Conservation (phyloP, 2,113 vertebrate species). For the Turnix velox region DNA sequence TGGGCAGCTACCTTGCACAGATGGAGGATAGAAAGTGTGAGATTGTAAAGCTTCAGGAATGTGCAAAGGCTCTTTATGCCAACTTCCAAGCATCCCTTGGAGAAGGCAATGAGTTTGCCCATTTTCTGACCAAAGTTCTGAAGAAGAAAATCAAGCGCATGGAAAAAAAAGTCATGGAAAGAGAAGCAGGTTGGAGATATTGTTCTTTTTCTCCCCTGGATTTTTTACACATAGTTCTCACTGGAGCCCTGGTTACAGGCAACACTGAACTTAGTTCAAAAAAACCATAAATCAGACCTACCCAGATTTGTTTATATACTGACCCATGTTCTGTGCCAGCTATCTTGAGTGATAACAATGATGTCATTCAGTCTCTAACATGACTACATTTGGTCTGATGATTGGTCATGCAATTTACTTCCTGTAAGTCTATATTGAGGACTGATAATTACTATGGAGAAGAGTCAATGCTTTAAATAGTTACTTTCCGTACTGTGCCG, state of each 20-base stretch:
- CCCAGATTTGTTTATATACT: background rate
- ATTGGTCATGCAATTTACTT: background rate
- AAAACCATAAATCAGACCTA: background rate
- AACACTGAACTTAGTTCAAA: background rate
- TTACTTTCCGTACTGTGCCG: background rate
- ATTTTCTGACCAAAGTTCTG: slow-evolving; percentile 84
- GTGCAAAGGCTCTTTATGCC: slow-evolving; percentile 73
- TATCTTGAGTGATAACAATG: background rate
- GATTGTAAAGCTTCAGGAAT: slow-evolving; percentile 78
- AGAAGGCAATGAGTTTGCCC: slow-evolving; percentile 82
- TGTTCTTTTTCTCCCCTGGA: background rate
- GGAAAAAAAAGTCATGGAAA: slow-evolving; percentile 71
- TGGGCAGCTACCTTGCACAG: slow-evolving; percentile 74
- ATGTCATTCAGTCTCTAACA: background rate
- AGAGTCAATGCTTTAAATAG: background rate
- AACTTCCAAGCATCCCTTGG: slow-evolving; percentile 82
- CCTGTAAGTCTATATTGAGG: background rate
- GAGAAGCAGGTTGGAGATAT: slow-evolving; percentile 67
- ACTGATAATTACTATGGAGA: background rate
- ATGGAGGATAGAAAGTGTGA: slow-evolving; percentile 79
- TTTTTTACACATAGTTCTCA: background rate
- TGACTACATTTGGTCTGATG: background rate
- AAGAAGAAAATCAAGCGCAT: slow-evolving; percentile 79
- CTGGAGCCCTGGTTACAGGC: background rate
- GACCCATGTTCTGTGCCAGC: background rate